phyloP scores from a whole-genome alignment of 2,113 vertebrate genomes.

The Cinclus mexicanus region DNA sequence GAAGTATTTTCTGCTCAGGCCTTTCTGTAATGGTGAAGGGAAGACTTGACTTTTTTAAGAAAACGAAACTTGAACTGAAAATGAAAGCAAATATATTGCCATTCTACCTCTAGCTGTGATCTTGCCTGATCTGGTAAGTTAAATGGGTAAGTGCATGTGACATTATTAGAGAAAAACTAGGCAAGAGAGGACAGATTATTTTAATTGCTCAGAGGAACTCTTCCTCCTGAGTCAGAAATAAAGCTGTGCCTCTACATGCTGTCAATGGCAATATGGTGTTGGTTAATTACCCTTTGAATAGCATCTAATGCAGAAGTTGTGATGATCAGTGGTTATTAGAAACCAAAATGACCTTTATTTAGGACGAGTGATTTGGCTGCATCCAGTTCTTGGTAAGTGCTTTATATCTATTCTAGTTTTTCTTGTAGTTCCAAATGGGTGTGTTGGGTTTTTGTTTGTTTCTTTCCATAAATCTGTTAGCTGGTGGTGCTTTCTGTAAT shows the following conservation, averaged over 20 bases:
- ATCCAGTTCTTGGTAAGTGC: background rate
- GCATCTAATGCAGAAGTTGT: background rate
- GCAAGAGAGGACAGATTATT: slow-evolving; percentile 11
- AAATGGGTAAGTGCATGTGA: background rate
- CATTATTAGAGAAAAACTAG: slow-evolving; percentile 21
- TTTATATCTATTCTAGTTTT: background rate
- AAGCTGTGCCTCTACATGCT: background rate
- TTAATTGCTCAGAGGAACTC: slow-evolving; percentile 46
- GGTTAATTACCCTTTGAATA: slow-evolving; percentile 13
- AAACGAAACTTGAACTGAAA: slow-evolving; percentile 17
- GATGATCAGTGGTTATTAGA: background rate
- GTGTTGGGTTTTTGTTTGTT: background rate
- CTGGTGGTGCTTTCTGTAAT: background rate
- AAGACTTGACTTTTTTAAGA: background rate
- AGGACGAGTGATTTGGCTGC: background rate
- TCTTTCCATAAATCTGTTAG: background rate
- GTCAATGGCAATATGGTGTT: slow-evolving; percentile 14
- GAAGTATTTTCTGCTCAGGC: background rate
- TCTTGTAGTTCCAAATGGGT: background rate
- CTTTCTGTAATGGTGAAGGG: background rate
- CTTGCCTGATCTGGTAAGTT: background rate
- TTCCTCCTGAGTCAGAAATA: slow-evolving; percentile 20
- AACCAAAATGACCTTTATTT: slow-evolving; percentile 10
- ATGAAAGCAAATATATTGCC: background rate
- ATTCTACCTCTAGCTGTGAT: background rate